phyloP scores from a whole-genome alignment of 2,113 vertebrate species.

The Aptenodytes patagonicus region DNA sequence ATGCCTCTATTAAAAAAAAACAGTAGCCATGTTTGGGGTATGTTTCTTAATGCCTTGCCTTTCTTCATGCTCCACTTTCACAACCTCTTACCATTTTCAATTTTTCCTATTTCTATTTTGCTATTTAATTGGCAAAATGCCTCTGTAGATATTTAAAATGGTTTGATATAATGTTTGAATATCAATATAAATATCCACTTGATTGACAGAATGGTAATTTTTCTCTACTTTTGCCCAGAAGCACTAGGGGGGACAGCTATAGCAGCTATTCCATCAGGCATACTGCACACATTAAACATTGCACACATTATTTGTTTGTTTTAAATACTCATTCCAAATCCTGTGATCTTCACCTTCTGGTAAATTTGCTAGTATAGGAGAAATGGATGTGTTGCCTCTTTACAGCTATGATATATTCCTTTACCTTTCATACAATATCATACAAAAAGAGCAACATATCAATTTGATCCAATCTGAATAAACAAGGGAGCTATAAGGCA shows the following conservation, averaged over 20 bases:
- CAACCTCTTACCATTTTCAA: neutral
- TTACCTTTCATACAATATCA: neutral
- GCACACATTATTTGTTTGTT: neutral
- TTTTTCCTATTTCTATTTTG: neutral
- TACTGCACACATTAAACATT: neutral
- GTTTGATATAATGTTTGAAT: neutral
- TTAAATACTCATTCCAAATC: neutral
- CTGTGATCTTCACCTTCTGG: neutral
- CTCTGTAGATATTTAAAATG: neutral
- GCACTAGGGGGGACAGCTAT: neutral
- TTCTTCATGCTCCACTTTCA: neutral
- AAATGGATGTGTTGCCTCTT: neutral
- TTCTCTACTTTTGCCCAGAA: neutral
- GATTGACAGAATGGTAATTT: neutral
- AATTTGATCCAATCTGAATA: neutral
- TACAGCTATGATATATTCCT: neutral
- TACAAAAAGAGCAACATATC: neutral
- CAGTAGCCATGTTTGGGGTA: neutral
- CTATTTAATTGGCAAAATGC: neutral
- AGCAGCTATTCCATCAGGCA: neutral
- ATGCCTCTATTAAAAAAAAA: neutral
- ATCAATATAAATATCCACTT: neutral
- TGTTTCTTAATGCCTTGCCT: neutral
- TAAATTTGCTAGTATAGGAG: neutral
- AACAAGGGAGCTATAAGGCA: neutral